Percentiles rank a stretch among this genome's conserved stretches.
Evolutionary conservation across 1,140 invertebrate genomes (phyloP).

Genomic region (Caenorhabditis brenneri): DNA sequence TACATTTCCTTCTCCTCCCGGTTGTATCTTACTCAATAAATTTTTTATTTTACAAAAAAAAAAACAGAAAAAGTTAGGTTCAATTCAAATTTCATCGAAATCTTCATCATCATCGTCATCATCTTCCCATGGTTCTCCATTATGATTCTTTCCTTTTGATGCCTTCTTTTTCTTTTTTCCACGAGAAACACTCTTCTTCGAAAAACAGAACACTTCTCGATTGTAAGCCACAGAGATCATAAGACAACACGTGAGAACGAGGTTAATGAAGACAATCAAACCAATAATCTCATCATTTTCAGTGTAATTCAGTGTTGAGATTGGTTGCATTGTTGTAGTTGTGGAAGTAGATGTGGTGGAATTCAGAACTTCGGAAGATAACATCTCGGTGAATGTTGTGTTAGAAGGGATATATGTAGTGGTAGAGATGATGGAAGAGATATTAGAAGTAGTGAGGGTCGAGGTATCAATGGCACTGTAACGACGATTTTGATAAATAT

Average conservation of each 20-base stretch:
- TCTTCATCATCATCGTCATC: not conserved
- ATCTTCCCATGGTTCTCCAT: not conserved
- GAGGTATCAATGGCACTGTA: too few relatives aligned
- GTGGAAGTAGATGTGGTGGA: not conserved
- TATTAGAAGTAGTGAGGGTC: too few relatives aligned
- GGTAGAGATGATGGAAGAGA: too few relatives aligned
- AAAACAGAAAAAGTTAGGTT: not conserved
- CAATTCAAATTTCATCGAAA: not conserved
- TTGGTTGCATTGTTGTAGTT: not conserved
- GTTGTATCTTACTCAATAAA: not conserved
- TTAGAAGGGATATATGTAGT: too few relatives aligned
- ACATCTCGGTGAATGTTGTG: too few relatives aligned
- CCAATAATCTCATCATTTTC: not conserved
- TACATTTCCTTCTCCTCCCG: not conserved
- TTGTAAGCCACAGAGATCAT: not conserved
- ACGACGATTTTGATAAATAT: too few relatives aligned
- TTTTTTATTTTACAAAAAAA: conserved; percentile 1
- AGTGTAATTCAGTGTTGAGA: not conserved
- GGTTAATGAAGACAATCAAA: not conserved
- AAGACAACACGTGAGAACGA: not conserved
- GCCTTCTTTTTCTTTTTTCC: not conserved
- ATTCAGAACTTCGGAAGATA: too few relatives aligned
- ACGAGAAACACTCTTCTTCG: not conserved
- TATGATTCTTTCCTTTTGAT: not conserved
- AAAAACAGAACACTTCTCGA: not conserved